phyloP scores from a whole-genome alignment of 2,888 invertebrate genomes.

The Drosophila longiperda region DNA sequence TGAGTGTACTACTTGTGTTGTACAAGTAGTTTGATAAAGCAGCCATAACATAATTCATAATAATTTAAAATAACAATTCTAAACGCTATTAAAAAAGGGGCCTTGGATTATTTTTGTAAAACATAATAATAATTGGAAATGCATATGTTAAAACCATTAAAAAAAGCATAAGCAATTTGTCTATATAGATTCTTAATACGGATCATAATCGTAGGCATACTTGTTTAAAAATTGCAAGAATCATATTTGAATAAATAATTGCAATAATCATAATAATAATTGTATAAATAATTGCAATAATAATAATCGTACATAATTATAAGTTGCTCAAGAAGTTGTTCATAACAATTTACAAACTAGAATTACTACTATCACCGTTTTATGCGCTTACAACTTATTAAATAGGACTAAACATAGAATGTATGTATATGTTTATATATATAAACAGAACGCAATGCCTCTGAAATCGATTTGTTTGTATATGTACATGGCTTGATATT shows the following conservation, averaged over 20 bases:
- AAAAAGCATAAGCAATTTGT: conserved; percentile 59
- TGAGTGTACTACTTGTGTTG: conserved; percentile 47
- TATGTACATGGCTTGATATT: conserved; percentile 57
- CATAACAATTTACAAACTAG: conserved; percentile 72
- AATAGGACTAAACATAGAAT: conserved; percentile 37
- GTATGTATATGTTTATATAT: conserved; percentile 34
- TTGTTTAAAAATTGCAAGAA: conserved; percentile 38
- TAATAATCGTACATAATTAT: conserved; percentile 30
- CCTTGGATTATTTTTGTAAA: conserved; percentile 53
- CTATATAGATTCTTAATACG: conserved; percentile 47
- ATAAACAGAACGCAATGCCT: conserved; percentile 68
- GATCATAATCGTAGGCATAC: conserved; percentile 29
- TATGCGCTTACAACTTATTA: conserved; percentile 57
- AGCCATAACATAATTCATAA: conserved; percentile 71
- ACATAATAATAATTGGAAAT: conserved; percentile 60
- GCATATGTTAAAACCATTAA: conserved; percentile 60
- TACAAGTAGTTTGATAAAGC: conserved; percentile 61
- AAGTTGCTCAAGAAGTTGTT: conserved; percentile 62
- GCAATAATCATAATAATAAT: conserved; percentile 24
- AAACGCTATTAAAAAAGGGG: conserved; percentile 36
- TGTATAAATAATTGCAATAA: conserved; percentile 25
- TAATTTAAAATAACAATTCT: conserved; percentile 75
- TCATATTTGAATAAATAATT: conserved; percentile 31
- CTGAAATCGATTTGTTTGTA: conserved; percentile 31
- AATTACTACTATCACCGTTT: conserved; percentile 76